phyloP scores from a whole-genome alignment of 2,888 invertebrate genomes.

The Xestia ashworthii region DNA sequence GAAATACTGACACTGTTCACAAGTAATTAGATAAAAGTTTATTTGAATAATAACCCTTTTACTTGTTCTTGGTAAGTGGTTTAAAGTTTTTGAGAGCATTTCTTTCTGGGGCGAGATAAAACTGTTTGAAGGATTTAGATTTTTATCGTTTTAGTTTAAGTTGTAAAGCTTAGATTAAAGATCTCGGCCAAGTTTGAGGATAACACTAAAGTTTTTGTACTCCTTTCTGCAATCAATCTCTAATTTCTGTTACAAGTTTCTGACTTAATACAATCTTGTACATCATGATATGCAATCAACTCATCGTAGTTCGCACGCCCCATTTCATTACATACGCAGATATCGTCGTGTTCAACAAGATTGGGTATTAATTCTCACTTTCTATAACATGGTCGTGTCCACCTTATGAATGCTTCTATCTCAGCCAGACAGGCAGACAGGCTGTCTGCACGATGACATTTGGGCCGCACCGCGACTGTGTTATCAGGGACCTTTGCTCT shows the following conservation, averaged over 20 bases:
- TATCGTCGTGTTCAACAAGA: conserved; percentile 64
- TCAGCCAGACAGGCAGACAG: conserved; percentile 69
- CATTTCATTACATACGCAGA: conserved; percentile 69
- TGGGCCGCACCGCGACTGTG: conserved; percentile 63
- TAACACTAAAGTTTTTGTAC: neutral
- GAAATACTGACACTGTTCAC: conserved; percentile 69
- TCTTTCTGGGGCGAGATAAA: conserved; percentile 27
- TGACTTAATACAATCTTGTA: conserved; percentile 26
- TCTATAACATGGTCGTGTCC: conserved; percentile 75
- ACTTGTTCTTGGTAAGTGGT: conserved; percentile 32
- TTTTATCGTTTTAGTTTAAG: conserved; percentile 7
- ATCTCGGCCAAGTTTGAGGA: neutral
- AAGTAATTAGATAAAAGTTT: conserved; percentile 58
- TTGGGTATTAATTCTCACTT: conserved; percentile 77
- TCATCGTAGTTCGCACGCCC: conserved; percentile 51
- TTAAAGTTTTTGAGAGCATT: conserved; percentile 28
- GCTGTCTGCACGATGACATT: conserved; percentile 72
- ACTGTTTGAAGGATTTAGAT: conserved; percentile 34
- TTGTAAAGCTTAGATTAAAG: conserved; percentile 10
- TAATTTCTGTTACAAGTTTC: conserved; percentile 21
- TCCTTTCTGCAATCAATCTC: neutral
- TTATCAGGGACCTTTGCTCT: conserved; percentile 77
- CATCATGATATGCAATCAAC: conserved; percentile 48
- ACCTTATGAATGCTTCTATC: conserved; percentile 70
- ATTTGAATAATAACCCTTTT: conserved; percentile 54